These are phyloP conservation scores for Apamea epomidion DNA, from an alignment of 2,888 invertebrate species.

Conservation along the genomic window DNA sequence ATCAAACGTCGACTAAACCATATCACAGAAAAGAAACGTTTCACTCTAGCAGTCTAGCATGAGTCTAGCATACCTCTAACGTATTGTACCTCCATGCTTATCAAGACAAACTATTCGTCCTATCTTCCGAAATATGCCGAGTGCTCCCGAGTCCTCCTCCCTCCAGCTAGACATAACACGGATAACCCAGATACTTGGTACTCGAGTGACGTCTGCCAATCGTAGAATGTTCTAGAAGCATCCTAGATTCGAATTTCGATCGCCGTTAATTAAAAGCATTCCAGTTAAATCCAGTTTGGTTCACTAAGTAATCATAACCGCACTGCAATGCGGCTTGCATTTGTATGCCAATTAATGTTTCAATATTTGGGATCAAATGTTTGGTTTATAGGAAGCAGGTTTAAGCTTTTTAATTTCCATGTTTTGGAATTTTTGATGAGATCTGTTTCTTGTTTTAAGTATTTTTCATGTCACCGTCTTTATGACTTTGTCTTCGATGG, in stretches of 20 bases:
- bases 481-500: neutral
- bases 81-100: slow-evolving; percentile 1
- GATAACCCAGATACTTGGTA: slow-evolving; percentile 48
- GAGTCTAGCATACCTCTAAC: neutral
- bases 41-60: too few species aligned
- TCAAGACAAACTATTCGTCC: slow-evolving; percentile 31
- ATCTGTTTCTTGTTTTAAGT: neutral
- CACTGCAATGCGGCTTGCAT: slow-evolving; percentile 58
- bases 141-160: neutral
- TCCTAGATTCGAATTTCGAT: slow-evolving; percentile 59
- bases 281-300: slow-evolving; percentile 52
- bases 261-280: slow-evolving; percentile 66
- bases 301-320: slow-evolving; percentile 62
- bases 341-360: slow-evolving; percentile 64
- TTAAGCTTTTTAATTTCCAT: slow-evolving; percentile 3
- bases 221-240: slow-evolving; percentile 57
- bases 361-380: slow-evolving; percentile 55
- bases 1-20: neutral
- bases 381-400: slow-evolving; percentile 1
- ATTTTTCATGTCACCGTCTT: neutral
- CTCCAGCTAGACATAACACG: slow-evolving; percentile 45
- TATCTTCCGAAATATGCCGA: slow-evolving; percentile 45
- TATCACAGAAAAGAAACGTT: neutral
- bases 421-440: neutral
- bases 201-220: slow-evolving; percentile 51